These are phyloP conservation scores for Hemithea aestivaria DNA, from an alignment of 2,888 invertebrate species.

Conservation along the genomic window DNA sequence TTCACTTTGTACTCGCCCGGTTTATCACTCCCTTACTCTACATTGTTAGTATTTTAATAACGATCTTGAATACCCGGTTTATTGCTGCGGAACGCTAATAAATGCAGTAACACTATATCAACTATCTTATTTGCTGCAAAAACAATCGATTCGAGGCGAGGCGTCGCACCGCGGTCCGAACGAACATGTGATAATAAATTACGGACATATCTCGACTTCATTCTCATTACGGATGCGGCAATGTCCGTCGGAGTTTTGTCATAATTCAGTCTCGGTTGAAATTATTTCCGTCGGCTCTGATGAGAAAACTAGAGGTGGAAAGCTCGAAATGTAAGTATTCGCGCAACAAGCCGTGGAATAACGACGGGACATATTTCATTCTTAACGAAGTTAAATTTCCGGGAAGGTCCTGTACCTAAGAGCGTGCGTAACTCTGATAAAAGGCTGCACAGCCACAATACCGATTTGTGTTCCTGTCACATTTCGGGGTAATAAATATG, in stretches of 20 bases:
- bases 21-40: slow-evolving; percentile 50
- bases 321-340: slow-evolving; percentile 73
- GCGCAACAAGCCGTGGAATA: slow-evolving; percentile 75
- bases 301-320: slow-evolving; percentile 76
- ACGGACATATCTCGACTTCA: slow-evolving; percentile 72
- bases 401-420: slow-evolving; percentile 60
- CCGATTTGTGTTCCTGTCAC: slow-evolving; percentile 52
- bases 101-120: slow-evolving; percentile 20
- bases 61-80: slow-evolving; percentile 33
- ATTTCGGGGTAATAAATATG: slow-evolving; percentile 37
- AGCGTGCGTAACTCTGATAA: slow-evolving; percentile 76
- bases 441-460: slow-evolving; percentile 61
- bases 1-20: slow-evolving; percentile 57
- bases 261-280: slow-evolving; percentile 78
- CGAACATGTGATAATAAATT: slow-evolving; percentile 71
- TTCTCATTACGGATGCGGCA: slow-evolving; percentile 78
- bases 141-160: slow-evolving; percentile 44
- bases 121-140: slow-evolving; percentile 39
- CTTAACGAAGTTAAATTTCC: slow-evolving; percentile 79
- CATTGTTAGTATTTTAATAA: slow-evolving; percentile 42
- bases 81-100: slow-evolving; percentile 25
- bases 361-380: slow-evolving; percentile 77
- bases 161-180: slow-evolving; percentile 36
- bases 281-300: slow-evolving; percentile 77
- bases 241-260: slow-evolving; percentile 78